phyloP scores from a whole-genome alignment of 53 echinoderm and acorn worm species.

The Paelopatides confundens region DNA sequence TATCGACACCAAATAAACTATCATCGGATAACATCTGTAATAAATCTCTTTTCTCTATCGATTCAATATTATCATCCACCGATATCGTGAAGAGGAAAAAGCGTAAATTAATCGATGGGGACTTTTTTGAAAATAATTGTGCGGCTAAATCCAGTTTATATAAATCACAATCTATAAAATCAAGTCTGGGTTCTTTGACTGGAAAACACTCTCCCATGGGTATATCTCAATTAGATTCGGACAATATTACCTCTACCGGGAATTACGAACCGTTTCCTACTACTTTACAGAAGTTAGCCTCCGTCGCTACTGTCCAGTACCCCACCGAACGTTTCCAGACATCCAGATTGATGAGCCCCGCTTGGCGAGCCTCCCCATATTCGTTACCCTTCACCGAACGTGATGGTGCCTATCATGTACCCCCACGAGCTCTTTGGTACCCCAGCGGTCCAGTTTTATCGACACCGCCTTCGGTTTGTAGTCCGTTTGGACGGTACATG shows the following conservation, averaged over 20 bases:
- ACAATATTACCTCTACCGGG: not conserved
- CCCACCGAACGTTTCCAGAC: not conserved
- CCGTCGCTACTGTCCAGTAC: constrained; percentile 53
- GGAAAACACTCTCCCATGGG: not conserved
- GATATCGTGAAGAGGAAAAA: not conserved
- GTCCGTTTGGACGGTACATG: constrained; percentile 38
- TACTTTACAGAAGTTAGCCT: constrained; percentile 65
- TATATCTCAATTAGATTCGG: not conserved
- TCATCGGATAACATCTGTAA: not conserved
- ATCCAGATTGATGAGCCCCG: not conserved
- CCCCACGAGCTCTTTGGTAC: constrained; percentile 37
- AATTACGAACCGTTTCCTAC: constrained; percentile 28
- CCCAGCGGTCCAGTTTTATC: constrained; percentile 18
- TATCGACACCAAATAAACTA: not conserved
- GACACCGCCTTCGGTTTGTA: constrained; percentile 13
- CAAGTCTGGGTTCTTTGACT: not conserved
- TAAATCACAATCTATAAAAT: not conserved
- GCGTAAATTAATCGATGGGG: not conserved
- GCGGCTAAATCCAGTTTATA: not conserved
- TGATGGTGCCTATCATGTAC: not conserved
- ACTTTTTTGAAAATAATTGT: not conserved
- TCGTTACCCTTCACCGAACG: constrained; percentile 11
- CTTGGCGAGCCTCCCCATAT: constrained; percentile 31
- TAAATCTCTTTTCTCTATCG: constrained; percentile 22
- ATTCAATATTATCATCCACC: constrained; percentile 15